Conservation (phyloP, 1,140 invertebrate species). For the Pinna nobilis region DNA sequence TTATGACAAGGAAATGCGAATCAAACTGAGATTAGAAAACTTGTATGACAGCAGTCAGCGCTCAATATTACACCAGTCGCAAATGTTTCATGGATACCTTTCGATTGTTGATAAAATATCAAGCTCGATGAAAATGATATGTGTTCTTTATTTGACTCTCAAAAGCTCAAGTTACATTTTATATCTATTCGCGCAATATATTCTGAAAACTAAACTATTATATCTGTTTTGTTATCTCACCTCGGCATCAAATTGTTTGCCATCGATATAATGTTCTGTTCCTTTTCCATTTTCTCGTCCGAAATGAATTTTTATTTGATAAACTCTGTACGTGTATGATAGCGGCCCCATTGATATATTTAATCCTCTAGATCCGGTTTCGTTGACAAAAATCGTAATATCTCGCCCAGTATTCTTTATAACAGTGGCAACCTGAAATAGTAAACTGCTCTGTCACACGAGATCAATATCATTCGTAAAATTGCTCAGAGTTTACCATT, state of each 20-base stretch:
- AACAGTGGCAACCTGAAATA: not conserved
- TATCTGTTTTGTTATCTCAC: not conserved
- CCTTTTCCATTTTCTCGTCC: slow-evolving; percentile 1
- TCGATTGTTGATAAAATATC: not conserved
- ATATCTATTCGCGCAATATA: not conserved
- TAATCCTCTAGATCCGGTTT: not conserved
- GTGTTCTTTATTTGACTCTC: not conserved
- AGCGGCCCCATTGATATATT: slow-evolving; percentile 9
- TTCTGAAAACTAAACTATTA: not conserved
- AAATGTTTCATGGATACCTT: too few species aligned
- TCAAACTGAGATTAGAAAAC: too few species aligned
- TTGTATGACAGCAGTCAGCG: too few species aligned
- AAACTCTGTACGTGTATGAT: slow-evolving; percentile 7
- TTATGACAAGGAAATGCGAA: too few species aligned
- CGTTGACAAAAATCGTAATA: slow-evolving; percentile 5
- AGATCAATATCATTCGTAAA: too few species aligned
- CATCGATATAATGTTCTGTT: slow-evolving; percentile 8
- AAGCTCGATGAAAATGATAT: not conserved
- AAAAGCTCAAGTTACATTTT: not conserved
- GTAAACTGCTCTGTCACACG: too few species aligned
- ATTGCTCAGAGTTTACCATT: too few species aligned
- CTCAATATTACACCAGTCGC: too few species aligned
- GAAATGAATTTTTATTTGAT: slow-evolving; percentile 16
- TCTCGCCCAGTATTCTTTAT: slow-evolving; percentile 9
- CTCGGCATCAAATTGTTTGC: slow-evolving; percentile 15